Conservation (phyloP, 1,140 invertebrate species). For the Hycleus cichorii region DNA sequence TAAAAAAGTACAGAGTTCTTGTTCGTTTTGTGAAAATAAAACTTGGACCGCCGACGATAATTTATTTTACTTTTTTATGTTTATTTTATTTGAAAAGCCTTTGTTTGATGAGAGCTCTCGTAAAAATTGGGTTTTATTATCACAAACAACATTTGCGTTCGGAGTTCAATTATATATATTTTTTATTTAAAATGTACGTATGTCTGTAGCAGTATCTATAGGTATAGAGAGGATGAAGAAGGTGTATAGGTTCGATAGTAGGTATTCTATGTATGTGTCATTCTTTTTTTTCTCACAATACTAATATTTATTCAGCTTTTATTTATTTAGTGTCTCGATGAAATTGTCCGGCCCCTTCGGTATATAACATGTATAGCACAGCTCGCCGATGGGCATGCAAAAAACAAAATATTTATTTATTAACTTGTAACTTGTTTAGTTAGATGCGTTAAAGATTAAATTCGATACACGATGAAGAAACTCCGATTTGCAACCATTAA, state of each 20-base stretch:
- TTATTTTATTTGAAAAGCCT: constrained; percentile 34
- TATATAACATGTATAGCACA: not conserved
- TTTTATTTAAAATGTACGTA: constrained; percentile 14
- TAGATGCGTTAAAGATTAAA: no score
- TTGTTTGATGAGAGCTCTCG: constrained; percentile 37
- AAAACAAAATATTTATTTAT: no score
- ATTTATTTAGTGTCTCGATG: constrained; percentile 22
- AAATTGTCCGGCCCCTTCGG: constrained; percentile 2
- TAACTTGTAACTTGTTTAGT: no score
- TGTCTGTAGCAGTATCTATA: no score
- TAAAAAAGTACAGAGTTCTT: constrained; percentile 20
- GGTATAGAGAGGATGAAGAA: no score
- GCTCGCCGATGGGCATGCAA: no score
- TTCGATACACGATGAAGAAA: no score
- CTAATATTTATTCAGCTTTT: constrained; percentile 27
- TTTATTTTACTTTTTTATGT: constrained; percentile 37
- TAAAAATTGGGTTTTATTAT: constrained; percentile 39
- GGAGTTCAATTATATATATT: constrained; percentile 20
- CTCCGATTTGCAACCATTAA: no score
- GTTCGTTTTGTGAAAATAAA: constrained; percentile 31
- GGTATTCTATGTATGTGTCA: constrained; percentile 3
- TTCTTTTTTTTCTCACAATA: constrained; percentile 26
- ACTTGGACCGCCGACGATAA: constrained; percentile 33
- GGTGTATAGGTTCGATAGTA: no score
- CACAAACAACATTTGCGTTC: constrained; percentile 36